Evolutionary conservation across 2,113 vertebrate species (phyloP).

Genomic region (Melanocharis versteri): DNA sequence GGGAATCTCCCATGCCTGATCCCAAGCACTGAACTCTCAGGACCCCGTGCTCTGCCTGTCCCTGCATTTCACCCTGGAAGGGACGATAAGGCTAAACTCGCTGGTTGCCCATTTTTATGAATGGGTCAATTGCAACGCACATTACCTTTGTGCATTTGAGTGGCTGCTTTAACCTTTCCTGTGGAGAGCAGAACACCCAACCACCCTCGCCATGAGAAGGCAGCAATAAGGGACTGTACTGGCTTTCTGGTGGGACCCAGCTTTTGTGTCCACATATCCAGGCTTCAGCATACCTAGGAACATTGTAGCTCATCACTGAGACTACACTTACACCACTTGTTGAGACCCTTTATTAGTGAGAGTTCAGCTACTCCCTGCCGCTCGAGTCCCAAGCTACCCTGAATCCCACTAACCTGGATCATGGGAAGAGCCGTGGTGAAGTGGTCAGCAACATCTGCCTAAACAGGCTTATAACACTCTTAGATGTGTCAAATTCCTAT

Average conservation of each 20-base stretch:
- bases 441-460: background rate
- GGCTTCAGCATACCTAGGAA: background rate
- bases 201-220: background rate
- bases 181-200: background rate
- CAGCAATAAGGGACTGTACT: background rate
- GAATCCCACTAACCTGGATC: background rate
- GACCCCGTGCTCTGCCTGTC: background rate
- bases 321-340: accelerated
- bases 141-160: background rate
- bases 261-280: background rate
- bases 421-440: background rate
- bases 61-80: background rate
- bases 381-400: background rate
- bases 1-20: background rate
- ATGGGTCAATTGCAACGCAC: background rate
- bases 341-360: background rate
- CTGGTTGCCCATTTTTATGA: background rate
- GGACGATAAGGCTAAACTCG: background rate
- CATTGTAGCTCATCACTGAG: background rate
- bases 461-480: background rate
- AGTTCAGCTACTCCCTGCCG: background rate
- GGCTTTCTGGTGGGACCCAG: background rate
- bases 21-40: background rate
- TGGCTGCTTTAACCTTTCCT: background rate
- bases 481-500: background rate